phyloP scores from a whole-genome alignment of 2,888 invertebrate genomes.

The Steinernema carpocapsae region DNA sequence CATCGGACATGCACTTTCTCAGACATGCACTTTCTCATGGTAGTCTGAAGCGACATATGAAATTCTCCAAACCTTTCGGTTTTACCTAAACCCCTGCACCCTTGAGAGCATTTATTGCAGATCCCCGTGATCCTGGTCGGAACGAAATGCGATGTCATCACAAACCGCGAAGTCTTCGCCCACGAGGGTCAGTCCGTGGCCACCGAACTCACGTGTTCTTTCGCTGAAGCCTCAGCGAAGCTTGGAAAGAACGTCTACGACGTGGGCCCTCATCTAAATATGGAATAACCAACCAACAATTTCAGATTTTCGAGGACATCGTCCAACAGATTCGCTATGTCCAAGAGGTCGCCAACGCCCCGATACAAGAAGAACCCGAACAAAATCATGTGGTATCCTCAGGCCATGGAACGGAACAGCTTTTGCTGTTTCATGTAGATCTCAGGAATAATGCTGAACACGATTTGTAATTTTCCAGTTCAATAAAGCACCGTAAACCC shows the following conservation, averaged over 20 bases:
- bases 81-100: no score
- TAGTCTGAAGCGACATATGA: no score
- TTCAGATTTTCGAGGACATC: slow-evolving; percentile 28
- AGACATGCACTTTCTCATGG: no score
- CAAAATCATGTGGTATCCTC: slow-evolving; percentile 28
- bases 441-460: not conserved
- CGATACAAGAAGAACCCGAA: slow-evolving; percentile 30
- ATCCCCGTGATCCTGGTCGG: slow-evolving; percentile 23
- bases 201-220: slow-evolving; percentile 21
- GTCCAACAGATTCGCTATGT: slow-evolving; percentile 30
- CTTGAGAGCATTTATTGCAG: no score
- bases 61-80: no score
- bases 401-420: slow-evolving; percentile 9
- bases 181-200: slow-evolving; percentile 27
- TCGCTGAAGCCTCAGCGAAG: slow-evolving; percentile 24
- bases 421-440: slow-evolving; percentile 33
- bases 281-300: not conserved
- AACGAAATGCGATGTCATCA: slow-evolving; percentile 22
- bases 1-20: no score
- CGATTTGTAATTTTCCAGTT: not conserved
- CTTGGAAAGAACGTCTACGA: slow-evolving; percentile 20
- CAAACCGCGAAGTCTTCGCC: slow-evolving; percentile 13
- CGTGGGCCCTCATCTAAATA: not conserved
- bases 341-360: slow-evolving; percentile 17
- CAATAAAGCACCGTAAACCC: no score